Base-by-base conservation (phyloP, 2,888 invertebrate genomes). In the Caprella mutica region DNA sequence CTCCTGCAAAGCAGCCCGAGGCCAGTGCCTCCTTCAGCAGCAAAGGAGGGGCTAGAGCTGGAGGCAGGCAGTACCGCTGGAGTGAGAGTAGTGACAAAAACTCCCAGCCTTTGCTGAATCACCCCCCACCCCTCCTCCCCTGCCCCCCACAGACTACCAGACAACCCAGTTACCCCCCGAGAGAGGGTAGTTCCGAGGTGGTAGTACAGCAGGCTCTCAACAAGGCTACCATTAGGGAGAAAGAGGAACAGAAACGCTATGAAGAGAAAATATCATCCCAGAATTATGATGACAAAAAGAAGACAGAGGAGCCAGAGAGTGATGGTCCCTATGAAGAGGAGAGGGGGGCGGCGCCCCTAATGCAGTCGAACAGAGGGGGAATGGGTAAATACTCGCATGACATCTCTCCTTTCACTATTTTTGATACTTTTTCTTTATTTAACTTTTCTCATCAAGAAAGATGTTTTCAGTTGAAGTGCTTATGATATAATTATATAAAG, bases 171-270 rank as follows among this genome's bases (percentile, higher is more conserved):
- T 52, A 52, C 21, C 40, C 52, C n/a, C 53, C 82, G 56, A 82
- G 84, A 82, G 79, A 80, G n/a, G 82, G 83, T 69, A 81, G 82
- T 63, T 81, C 84, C 67, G 76, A 76, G 70, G 80, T 83, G 68
- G 83, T 83, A 69, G 81, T 89, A 50, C 83, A 84, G 9, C 81
- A 82, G 56, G 86, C 84, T 1, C 85, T 88, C 17, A 88, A 87
- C 67, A 78, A 89, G 27, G 90, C 89, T 0, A 82, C 85, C 55
- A 85, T 85, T 70, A 80, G 87, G 27, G 85, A 89, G 68, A 89
- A 90, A 69, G 89, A 91, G 69, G 91, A 90, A 70, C 90, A 91
- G 69, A 84, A 88, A 59, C 65, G 67, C 14, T 68, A 60, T 38
- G 63, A 63, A 52, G 64, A 64, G 26, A 64, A 64, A 40, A 58